A percentile compares a stretch with the other conserved stretches of the same genome.
Conservation (phyloP, 2,888 invertebrate species). For the Phyllotreta striolata region DNA sequence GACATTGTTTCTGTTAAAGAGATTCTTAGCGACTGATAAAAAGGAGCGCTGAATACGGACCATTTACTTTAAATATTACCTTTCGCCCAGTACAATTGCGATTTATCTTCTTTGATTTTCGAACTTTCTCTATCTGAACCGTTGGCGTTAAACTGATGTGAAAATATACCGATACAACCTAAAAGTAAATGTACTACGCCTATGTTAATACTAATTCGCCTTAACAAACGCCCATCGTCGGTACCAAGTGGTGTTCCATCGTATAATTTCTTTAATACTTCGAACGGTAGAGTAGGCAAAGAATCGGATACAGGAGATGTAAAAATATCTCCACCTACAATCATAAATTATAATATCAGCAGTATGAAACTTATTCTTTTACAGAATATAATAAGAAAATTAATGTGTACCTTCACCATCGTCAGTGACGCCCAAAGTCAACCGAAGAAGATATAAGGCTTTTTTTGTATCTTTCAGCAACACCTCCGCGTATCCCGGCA, state of each 20-base stretch:
- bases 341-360: background rate
- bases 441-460: slow-evolving; percentile 84
- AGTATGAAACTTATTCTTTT: background rate
- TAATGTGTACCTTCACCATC: slow-evolving; percentile 80
- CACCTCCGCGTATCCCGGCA: slow-evolving; percentile 92
- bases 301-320: slow-evolving; percentile 73
- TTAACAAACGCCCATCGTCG: slow-evolving; percentile 77
- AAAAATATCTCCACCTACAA: slow-evolving; percentile 71
- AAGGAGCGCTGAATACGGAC: too few relatives aligned
- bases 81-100: slow-evolving; percentile 92
- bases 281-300: slow-evolving; percentile 79
- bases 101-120: slow-evolving; percentile 61
- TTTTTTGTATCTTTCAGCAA: slow-evolving; percentile 82
- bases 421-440: slow-evolving; percentile 89
- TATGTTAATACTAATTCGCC: slow-evolving; percentile 81
- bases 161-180: slow-evolving; percentile 88
- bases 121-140: slow-evolving; percentile 52
- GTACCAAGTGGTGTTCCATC: slow-evolving; percentile 78
- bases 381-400: background rate
- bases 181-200: slow-evolving; percentile 87
- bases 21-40: too few relatives aligned
- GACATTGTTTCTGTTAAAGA: too few relatives aligned
- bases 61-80: slow-evolving; percentile 61
- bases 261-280: slow-evolving; percentile 78
- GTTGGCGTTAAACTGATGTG: slow-evolving; percentile 72